Evolutionary conservation across 2,797 vertebrate species (phyloP).

Genomic region (Xerus rutilus): DNA sequence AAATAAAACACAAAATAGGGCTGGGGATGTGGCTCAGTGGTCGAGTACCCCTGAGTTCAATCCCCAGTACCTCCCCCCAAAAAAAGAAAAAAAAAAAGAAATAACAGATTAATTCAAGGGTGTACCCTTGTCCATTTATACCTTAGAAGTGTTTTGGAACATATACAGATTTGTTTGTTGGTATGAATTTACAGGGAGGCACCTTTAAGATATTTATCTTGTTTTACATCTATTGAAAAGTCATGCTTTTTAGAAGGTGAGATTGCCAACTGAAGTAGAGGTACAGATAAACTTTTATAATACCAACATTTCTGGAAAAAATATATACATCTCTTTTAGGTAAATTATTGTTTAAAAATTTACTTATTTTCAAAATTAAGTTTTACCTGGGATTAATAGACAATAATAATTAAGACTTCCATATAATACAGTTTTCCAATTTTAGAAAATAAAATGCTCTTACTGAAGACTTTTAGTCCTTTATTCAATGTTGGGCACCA

Average conservation of each 20-base stretch:
- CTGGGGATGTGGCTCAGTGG: too few relatives aligned
- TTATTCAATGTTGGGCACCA: neutral
- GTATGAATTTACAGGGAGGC: neutral
- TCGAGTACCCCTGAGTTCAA: too few relatives aligned
- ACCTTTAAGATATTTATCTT: neutral
- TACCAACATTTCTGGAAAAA: constrained; percentile 30
- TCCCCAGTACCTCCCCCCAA: too few relatives aligned
- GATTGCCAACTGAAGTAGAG: neutral
- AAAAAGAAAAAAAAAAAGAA: neutral
- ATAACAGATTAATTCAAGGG: neutral
- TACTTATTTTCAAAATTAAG: neutral
- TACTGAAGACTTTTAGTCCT: neutral
- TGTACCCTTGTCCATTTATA: neutral
- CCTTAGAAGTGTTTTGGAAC: neutral
- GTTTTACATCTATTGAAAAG: neutral
- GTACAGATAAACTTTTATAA: neutral
- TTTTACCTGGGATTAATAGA: constrained; percentile 13
- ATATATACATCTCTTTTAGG: neutral
- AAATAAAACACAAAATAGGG: too few relatives aligned
- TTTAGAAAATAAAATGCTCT: neutral
- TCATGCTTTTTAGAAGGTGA: neutral
- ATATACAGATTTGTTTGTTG: constrained; percentile 6
- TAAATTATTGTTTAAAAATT: neutral
- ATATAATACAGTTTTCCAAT: neutral
- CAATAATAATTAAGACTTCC: neutral